A percentile compares a stretch with the other conserved stretches of the same genome.
Conservation (phyloP, 2,797 vertebrate genomes). For the Clarias laeviceps region DNA sequence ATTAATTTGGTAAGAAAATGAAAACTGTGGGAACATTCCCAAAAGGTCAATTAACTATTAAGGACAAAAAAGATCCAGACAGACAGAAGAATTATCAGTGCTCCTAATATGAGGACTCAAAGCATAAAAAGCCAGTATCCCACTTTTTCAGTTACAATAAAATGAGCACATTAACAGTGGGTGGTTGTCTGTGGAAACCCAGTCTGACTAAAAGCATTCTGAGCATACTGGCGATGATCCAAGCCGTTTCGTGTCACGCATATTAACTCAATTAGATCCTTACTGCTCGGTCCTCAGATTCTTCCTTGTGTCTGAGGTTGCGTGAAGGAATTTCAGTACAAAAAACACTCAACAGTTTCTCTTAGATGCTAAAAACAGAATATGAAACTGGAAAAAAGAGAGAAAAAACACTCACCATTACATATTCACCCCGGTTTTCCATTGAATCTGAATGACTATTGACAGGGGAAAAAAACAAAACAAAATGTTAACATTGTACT, state of each 20-base stretch:
- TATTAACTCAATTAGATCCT: conserved; percentile 62
- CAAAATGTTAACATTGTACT: background rate
- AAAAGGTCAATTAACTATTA: conserved; percentile 30
- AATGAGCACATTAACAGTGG: conserved; percentile 52
- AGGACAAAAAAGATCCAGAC: background rate
- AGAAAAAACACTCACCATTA: conserved; percentile 65
- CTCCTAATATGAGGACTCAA: conserved; percentile 26
- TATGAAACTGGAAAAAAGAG: background rate
- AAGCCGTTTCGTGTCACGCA: conserved; percentile 51
- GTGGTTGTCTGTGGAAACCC: conserved; percentile 63
- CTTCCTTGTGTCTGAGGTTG: conserved; percentile 38
- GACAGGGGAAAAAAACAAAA: background rate
- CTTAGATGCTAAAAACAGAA: background rate
- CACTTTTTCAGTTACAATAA: conserved; percentile 44
- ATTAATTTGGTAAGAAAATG: conserved; percentile 39
- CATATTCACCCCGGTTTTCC: conserved; percentile 67
- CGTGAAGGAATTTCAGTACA: conserved; percentile 46
- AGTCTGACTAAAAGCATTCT: conserved; percentile 54
- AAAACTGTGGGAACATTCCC: conserved; percentile 40
- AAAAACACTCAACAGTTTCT: conserved; percentile 37
- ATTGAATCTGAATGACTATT: conserved; percentile 55
- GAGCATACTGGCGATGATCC: conserved; percentile 46
- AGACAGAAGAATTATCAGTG: conserved; percentile 24
- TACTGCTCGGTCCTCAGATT: conserved; percentile 41
- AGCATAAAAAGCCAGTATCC: conserved; percentile 38